Evolutionary conservation across 2,797 vertebrate species (phyloP).

Genomic region (Microchirus variegatus): DNA sequence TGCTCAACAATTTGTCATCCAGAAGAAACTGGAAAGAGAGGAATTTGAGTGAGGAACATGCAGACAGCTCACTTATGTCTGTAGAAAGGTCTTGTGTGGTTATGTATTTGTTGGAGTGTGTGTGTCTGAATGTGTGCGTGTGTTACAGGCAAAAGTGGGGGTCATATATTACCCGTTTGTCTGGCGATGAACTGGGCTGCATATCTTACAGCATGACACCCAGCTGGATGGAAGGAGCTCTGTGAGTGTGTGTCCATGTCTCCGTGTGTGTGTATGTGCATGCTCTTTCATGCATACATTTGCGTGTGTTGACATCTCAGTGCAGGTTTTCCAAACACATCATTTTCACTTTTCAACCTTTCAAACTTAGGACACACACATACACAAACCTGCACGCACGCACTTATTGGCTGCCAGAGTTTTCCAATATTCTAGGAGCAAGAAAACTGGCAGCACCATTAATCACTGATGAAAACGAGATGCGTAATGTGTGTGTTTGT

Average conservation of each 20-base stretch:
- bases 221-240: slow-evolving; percentile 69
- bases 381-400: slow-evolving; percentile 19
- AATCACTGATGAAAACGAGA: slow-evolving; percentile 57
- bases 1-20: slow-evolving; percentile 21
- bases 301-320: slow-evolving; percentile 42
- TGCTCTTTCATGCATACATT: slow-evolving; percentile 15
- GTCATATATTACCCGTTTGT: slow-evolving; percentile 72
- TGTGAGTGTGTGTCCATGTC: slow-evolving; percentile 33
- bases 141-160: slow-evolving; percentile 43
- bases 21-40: slow-evolving; percentile 11
- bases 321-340: slow-evolving; percentile 72
- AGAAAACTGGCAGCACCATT: slow-evolving; percentile 68
- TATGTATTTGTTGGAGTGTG: slow-evolving; percentile 58
- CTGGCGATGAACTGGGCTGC: slow-evolving; percentile 69
- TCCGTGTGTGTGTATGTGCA: slow-evolving; percentile 31
- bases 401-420: slow-evolving; percentile 57
- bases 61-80: slow-evolving; percentile 49
- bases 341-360: slow-evolving; percentile 62
- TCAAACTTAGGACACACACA: slow-evolving; percentile 52
- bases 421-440: slow-evolving; percentile 72
- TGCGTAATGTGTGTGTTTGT: slow-evolving; percentile 25
- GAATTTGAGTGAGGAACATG: slow-evolving; percentile 51
- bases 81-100: slow-evolving; percentile 50
- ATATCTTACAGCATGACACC: slow-evolving; percentile 72
- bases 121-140: slow-evolving; percentile 21